phyloP scores from a whole-genome alignment of 2,113 vertebrate genomes.

The Dasypus novemcinctus region DNA sequence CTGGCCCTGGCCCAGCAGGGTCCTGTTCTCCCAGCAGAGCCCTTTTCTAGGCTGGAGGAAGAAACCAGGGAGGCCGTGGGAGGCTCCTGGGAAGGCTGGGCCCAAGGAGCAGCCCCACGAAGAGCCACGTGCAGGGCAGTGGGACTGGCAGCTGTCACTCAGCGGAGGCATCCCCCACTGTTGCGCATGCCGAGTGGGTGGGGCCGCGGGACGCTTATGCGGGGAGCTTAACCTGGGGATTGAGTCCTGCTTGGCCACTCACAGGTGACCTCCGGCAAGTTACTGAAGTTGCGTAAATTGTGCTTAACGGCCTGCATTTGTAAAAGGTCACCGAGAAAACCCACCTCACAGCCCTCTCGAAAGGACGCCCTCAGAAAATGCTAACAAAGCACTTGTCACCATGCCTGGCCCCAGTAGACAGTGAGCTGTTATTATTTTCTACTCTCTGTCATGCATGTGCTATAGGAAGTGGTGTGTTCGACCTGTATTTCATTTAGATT shows the following conservation, averaged over 20 bases:
- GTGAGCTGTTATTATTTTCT: neutral
- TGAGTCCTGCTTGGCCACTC: neutral
- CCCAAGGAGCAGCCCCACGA: rapidly evolving
- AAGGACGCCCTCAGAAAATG: neutral
- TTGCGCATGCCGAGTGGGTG: rapidly evolving
- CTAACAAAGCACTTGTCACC: rapidly evolving
- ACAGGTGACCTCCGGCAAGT: neutral
- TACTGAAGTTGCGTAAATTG: neutral
- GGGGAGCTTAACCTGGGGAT: too few relatives aligned
- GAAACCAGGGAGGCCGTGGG: too few relatives aligned
- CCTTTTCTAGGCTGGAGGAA: neutral
- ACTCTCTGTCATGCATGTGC: neutral
- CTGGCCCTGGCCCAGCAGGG: neutral
- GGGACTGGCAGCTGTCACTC: rapidly evolving
- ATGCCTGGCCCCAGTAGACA: rapidly evolving
- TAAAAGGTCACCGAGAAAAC: neutral
- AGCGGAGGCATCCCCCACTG: rapidly evolving
- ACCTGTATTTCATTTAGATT: neutral
- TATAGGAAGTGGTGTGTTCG: neutral
- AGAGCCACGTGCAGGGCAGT: neutral
- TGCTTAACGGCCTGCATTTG: neutral
- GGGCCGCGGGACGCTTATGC: too few relatives aligned
- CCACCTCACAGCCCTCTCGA: neutral
- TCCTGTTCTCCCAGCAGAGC: neutral
- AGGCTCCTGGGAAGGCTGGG: neutral